Percentiles rank a stretch among this genome's conserved stretches.
Evolutionary conservation across 1,140 invertebrate species (phyloP).

Genomic region (Papilio machaon): DNA sequence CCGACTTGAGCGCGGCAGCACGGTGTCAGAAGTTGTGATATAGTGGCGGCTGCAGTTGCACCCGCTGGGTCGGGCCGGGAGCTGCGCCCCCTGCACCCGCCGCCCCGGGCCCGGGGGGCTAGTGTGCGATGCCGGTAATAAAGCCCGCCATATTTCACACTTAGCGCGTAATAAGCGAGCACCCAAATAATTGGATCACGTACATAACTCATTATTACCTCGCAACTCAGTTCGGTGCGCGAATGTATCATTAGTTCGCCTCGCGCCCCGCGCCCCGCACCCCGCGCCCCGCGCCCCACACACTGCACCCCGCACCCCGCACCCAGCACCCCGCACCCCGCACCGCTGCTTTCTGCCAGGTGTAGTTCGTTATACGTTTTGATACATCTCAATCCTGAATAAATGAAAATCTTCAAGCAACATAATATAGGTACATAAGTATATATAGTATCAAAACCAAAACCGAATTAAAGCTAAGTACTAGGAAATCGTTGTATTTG

Average conservation of each 20-base stretch:
- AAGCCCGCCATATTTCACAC: slow-evolving; percentile 82
- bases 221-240: slow-evolving; percentile 71
- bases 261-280: slow-evolving; percentile 35
- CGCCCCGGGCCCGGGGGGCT: slow-evolving; percentile 35
- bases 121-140: slow-evolving; percentile 74
- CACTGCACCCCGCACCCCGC: slow-evolving; percentile 26
- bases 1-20: too few relatives aligned
- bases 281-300: background rate
- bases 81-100: background rate
- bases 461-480: too few relatives aligned
- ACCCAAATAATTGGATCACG: slow-evolving; percentile 83
- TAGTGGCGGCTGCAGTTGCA: slow-evolving; percentile 65
- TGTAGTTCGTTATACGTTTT: background rate
- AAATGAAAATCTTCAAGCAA: too few relatives aligned
- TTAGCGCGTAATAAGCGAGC: slow-evolving; percentile 82
- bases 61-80: background rate
- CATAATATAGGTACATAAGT: too few relatives aligned
- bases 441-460: too few relatives aligned
- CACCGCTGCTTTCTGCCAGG: too few relatives aligned
- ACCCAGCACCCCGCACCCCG: slow-evolving; percentile 14
- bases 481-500: too few relatives aligned
- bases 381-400: too few relatives aligned
- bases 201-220: slow-evolving; percentile 83
- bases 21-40: slow-evolving; percentile 52
- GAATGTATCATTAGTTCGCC: slow-evolving; percentile 76